Evolutionary conservation across 2,113 vertebrate species (phyloP).

Genomic region (Piaya cayana): DNA sequence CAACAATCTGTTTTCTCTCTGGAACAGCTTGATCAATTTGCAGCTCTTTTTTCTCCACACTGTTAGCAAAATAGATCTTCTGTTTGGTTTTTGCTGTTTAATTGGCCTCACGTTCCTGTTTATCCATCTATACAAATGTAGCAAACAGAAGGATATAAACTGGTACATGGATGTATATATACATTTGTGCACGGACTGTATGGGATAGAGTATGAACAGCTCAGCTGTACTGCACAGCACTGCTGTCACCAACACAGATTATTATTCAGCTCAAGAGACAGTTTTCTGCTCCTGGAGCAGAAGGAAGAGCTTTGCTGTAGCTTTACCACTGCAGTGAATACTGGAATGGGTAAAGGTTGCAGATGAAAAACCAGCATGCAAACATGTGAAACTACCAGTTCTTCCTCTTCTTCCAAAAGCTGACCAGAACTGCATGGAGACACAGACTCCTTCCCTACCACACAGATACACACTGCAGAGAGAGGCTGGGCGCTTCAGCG

Average conservation of each 20-base stretch:
- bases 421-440: background rate
- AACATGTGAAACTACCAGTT: background rate
- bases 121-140: background rate
- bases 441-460: background rate
- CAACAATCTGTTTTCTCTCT: slow-evolving; percentile 49
- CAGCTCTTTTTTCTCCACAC: background rate
- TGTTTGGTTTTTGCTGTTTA: background rate
- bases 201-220: background rate
- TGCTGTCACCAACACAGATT: background rate
- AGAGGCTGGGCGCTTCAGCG: background rate
- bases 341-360: background rate
- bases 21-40: slow-evolving; percentile 41
- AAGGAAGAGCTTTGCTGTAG: background rate
- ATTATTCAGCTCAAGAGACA: background rate
- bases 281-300: background rate
- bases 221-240: background rate
- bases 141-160: background rate
- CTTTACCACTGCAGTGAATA: background rate
- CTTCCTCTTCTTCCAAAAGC: background rate
- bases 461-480: no score
- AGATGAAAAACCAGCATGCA: background rate
- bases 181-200: background rate
- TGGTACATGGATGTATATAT: background rate
- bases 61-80: background rate
- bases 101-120: background rate